These are phyloP conservation scores for Achatina immaculata DNA, from an alignment of 1,140 invertebrate genomes.

Conservation along the genomic window DNA sequence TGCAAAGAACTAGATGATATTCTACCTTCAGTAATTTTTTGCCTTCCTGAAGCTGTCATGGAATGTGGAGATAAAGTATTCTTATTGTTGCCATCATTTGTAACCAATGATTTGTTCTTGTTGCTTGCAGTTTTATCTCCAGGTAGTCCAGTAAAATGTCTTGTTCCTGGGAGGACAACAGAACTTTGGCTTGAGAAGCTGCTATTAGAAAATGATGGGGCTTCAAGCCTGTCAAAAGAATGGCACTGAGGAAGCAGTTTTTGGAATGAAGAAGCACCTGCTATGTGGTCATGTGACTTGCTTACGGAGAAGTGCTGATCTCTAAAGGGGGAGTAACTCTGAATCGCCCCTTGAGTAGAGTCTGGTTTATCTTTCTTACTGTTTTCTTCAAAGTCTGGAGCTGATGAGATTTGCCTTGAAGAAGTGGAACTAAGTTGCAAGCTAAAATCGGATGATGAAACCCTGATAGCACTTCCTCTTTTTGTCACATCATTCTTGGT, in stretches of 20 bases:
- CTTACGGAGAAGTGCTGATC: neutral
- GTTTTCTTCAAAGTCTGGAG: neutral
- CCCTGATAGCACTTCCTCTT: too few relatives aligned
- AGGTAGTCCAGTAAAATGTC: neutral
- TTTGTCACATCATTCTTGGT: neutral
- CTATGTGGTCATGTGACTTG: conserved; percentile 1
- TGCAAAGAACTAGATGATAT: too few relatives aligned
- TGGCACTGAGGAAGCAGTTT: conserved; percentile 16
- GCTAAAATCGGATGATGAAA: too few relatives aligned
- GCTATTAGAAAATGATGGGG: neutral
- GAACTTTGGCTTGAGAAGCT: neutral
- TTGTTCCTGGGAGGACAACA: neutral
- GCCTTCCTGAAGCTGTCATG: neutral
- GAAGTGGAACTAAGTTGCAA: neutral
- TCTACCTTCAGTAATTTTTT: neutral
- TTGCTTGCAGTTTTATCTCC: neutral
- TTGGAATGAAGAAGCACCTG: neutral
- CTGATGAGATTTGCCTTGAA: too few relatives aligned
- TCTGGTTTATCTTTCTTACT: neutral
- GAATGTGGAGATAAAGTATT: neutral
- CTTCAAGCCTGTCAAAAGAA: neutral
- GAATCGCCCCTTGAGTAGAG: neutral
- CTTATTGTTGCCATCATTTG: neutral
- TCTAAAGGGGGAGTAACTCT: neutral
- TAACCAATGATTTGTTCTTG: neutral